Percentiles rank a stretch among this genome's conserved stretches.
Conservation (phyloP, 1,140 invertebrate genomes). For the Marisa cornuarietis region DNA sequence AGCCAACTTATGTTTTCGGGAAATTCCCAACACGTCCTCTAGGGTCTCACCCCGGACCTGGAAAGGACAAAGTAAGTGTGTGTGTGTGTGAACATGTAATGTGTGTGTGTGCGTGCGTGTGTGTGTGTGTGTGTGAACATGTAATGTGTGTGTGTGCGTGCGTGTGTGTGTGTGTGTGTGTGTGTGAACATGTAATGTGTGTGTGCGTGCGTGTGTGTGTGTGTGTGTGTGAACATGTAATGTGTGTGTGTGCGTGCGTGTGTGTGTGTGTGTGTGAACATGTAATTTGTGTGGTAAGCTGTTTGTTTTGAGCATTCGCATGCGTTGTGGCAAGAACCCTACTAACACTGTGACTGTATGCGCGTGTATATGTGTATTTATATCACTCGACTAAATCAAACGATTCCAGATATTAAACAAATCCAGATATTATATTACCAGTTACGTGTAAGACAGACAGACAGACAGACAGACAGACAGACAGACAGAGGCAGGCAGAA, state of each 20-base stretch:
- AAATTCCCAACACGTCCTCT: background rate
- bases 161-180: background rate
- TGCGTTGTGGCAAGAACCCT: too few species aligned
- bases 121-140: background rate
- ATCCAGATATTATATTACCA: too few species aligned
- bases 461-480: background rate
- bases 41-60: background rate
- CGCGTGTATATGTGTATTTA: background rate
- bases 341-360: background rate
- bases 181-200: background rate
- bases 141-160: too few species aligned
- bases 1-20: background rate
- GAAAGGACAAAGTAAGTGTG: background rate
- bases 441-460: background rate
- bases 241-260: background rate
- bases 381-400: too few species aligned
- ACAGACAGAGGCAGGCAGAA: background rate
- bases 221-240: background rate
- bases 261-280: background rate
- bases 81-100: background rate
- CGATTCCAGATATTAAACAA: too few species aligned
- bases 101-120: background rate
- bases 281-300: too few species aligned
- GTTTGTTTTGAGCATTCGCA: too few species aligned
- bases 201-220: background rate